Evolutionary conservation across 2,888 invertebrate genomes (phyloP).

Genomic region (Plagodis pulveraria): DNA sequence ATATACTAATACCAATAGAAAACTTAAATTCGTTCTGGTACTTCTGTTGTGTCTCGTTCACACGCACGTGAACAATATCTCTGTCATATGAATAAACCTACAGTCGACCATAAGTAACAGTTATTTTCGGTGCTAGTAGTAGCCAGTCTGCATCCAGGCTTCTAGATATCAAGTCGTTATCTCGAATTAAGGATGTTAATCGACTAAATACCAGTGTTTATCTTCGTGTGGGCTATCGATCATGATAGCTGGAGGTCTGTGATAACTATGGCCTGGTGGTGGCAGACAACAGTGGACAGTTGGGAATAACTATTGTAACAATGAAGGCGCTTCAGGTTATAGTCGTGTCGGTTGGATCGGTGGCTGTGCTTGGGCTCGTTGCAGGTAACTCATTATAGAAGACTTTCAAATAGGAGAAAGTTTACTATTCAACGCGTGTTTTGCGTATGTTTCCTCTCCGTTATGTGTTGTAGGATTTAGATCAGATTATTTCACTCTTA

Average conservation of each 20-base stretch:
- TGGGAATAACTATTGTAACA: conserved; percentile 29
- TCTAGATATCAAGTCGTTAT: conserved; percentile 9
- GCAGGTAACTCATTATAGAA: conserved; percentile 54
- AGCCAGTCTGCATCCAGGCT: conserved; percentile 8
- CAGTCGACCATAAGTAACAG: too few relatives aligned
- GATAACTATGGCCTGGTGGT: conserved; percentile 5
- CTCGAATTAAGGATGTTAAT: conserved; percentile 11
- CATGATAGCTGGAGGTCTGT: conserved; percentile 14
- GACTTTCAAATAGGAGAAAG: too few relatives aligned
- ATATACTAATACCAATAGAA: too few relatives aligned
- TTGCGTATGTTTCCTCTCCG: not conserved
- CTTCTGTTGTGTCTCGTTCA: too few relatives aligned
- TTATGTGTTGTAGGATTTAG: not conserved
- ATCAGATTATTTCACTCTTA: too few relatives aligned
- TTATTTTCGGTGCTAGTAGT: too few relatives aligned
- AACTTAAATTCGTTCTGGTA: too few relatives aligned
- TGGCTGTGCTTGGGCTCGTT: conserved; percentile 54
- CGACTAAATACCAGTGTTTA: conserved; percentile 5
- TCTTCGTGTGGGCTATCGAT: conserved; percentile 8
- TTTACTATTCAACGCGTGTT: not conserved
- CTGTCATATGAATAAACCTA: too few relatives aligned
- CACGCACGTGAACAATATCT: too few relatives aligned
- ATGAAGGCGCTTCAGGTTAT: conserved; percentile 53
- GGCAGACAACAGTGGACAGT: conserved; percentile 12
- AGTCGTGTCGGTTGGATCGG: conserved; percentile 48